Percentiles rank a stretch among this genome's conserved stretches.
phyloP scores from a whole-genome alignment of 2,888 invertebrate genomes.

The Pseudococcus longispinus region DNA sequence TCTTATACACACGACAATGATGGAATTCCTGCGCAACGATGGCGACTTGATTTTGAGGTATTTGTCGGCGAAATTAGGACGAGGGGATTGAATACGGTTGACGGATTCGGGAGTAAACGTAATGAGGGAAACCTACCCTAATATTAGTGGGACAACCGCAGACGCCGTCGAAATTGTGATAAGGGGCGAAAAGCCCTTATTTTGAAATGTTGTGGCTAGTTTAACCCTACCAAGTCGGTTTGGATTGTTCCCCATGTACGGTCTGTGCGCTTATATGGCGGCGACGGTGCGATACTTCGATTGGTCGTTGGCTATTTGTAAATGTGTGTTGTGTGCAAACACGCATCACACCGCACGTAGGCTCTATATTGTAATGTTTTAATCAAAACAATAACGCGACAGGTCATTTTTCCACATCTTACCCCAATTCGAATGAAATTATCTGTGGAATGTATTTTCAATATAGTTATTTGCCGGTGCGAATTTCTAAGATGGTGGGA shows the following conservation, averaged over 20 bases:
- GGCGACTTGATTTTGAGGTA: constrained; percentile 49
- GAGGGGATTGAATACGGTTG: constrained; percentile 47
- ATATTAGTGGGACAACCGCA: constrained; percentile 54
- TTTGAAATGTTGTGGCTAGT: constrained; percentile 56
- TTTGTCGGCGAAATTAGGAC: constrained; percentile 22
- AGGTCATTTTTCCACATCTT: constrained; percentile 37
- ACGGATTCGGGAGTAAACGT: constrained; percentile 16
- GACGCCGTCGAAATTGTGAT: constrained; percentile 55
- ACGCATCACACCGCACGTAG: constrained; percentile 33
- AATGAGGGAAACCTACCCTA: constrained; percentile 55
- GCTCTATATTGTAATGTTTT: constrained; percentile 49
- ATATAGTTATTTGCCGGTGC: neutral
- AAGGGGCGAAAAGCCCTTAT: constrained; percentile 53
- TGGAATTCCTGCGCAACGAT: neutral
- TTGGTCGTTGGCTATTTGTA: neutral
- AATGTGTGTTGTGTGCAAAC: constrained; percentile 15
- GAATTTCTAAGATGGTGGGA: neutral
- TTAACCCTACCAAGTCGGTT: constrained; percentile 54
- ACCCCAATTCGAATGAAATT: constrained; percentile 40
- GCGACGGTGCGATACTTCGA: constrained; percentile 21
- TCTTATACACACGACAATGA: neutral
- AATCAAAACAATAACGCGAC: constrained; percentile 47
- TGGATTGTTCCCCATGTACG: constrained; percentile 37
- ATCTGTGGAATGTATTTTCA: neutral
- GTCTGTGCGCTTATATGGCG: neutral